Conservation (phyloP, 2,797 vertebrate genomes). For the Hypotaenidia philippensis region DNA sequence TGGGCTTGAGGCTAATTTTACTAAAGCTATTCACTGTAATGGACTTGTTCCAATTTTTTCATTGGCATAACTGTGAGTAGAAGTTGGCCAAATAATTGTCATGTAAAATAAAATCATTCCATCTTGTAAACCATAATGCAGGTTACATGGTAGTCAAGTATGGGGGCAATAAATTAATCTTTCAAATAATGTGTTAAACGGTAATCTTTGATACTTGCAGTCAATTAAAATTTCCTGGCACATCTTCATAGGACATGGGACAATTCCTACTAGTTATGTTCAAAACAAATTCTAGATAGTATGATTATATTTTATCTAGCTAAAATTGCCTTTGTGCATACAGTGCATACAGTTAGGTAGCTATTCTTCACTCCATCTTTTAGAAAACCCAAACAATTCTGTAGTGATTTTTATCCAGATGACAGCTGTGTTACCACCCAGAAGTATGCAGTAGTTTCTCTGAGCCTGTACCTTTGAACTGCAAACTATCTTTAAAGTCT, state of each 20-base stretch:
- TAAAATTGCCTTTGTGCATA: not conserved
- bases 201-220: slow-evolving; percentile 1
- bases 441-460: not conserved
- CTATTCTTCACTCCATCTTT: not conserved
- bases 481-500: not conserved
- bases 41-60: slow-evolving; percentile 41
- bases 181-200: slow-evolving; percentile 35
- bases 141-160: not conserved
- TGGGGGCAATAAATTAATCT: slow-evolving; percentile 19
- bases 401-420: not conserved
- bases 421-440: not conserved
- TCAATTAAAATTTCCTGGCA: slow-evolving; percentile 55
- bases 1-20: slow-evolving; percentile 23
- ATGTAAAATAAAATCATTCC: slow-evolving; percentile 46
- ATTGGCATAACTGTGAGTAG: not conserved
- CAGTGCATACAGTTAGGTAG: not conserved
- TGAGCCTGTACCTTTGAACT: not conserved
- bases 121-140: slow-evolving; percentile 39
- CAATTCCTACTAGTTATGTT: not conserved
- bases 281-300: slow-evolving; percentile 25
- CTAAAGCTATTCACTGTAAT: not conserved
- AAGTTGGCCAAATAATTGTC: slow-evolving; percentile 43
- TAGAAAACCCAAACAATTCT: not conserved
- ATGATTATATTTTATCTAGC: slow-evolving; percentile 12
- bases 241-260: not conserved